Conservation (phyloP, 1,140 invertebrate genomes). For the Diabrotica virgifera region DNA sequence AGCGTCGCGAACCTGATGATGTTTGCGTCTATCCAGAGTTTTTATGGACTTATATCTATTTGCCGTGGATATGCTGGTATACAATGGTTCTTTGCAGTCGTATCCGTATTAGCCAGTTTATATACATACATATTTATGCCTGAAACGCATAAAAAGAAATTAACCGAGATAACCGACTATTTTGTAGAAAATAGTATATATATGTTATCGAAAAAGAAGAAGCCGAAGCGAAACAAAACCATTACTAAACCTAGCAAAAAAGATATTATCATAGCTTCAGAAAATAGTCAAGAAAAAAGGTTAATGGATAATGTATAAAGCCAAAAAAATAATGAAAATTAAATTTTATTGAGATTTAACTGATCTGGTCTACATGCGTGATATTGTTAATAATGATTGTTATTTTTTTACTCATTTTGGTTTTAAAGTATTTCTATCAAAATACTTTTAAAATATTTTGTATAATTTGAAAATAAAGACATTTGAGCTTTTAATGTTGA, state of each 20-base stretch:
- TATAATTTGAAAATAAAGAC: too few relatives aligned
- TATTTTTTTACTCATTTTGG: too few relatives aligned
- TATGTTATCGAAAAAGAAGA: constrained; percentile 35
- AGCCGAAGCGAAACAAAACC: constrained; percentile 1
- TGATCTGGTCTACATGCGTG: too few relatives aligned
- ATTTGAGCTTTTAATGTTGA: too few relatives aligned
- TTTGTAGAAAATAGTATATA: constrained; percentile 50
- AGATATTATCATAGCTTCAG: not conserved
- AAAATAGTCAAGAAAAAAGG: not conserved
- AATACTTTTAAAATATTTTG: too few relatives aligned
- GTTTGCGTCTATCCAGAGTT: constrained; percentile 55
- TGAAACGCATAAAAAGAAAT: constrained; percentile 68
- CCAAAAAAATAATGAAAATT: too few relatives aligned
- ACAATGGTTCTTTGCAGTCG: constrained; percentile 61
- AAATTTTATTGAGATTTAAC: too few relatives aligned
- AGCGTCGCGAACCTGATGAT: constrained; percentile 54
- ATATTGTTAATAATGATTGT: too few relatives aligned
- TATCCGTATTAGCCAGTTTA: constrained; percentile 56
- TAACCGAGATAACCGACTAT: constrained; percentile 65
- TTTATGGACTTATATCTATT: constrained; percentile 44
- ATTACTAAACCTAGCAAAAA: not conserved
- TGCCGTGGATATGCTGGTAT: constrained; percentile 34
- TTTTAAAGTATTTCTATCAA: too few relatives aligned
- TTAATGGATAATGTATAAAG: not conserved
- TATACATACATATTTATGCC: constrained; percentile 65